Conservation (phyloP, 2,797 vertebrate species). For the Lemur catta region DNA sequence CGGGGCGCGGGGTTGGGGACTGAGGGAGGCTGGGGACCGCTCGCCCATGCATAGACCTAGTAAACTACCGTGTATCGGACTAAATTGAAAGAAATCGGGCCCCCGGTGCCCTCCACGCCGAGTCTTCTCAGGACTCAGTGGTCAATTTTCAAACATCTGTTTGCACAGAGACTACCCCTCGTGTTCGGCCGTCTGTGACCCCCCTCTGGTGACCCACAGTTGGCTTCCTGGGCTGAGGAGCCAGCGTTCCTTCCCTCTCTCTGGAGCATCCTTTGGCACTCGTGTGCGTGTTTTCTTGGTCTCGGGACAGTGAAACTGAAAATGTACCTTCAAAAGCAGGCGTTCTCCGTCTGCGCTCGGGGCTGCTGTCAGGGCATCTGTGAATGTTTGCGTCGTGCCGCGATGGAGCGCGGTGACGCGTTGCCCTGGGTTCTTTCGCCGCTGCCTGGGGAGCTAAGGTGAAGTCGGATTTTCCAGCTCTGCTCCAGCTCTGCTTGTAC, state of each 20-base stretch:
- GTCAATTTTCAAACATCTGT: not conserved
- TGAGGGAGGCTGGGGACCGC: not conserved
- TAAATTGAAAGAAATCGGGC: not conserved
- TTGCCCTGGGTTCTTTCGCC: not conserved
- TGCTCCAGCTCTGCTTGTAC: not conserved
- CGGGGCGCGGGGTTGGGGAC: not conserved
- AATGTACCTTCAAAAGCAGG: not conserved
- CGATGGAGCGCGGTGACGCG: not conserved
- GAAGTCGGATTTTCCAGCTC: not conserved
- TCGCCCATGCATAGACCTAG: not conserved
- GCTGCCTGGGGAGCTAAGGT: not conserved
- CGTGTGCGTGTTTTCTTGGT: not conserved
- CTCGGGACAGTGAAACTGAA: not conserved
- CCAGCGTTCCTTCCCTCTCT: not conserved
- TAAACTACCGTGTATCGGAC: not conserved
- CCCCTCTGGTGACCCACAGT: not conserved
- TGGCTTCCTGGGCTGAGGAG: not conserved
- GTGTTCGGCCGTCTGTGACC: not conserved
- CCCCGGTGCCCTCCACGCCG: not conserved
- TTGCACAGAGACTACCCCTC: not conserved
- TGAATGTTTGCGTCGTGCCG: not conserved
- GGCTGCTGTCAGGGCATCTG: not conserved
- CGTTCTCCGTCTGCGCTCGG: not conserved
- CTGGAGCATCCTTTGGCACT: slow-evolving; percentile 30
- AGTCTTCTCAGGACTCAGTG: not conserved